Evolutionary conservation across 2,113 vertebrate genomes (phyloP).

Genomic region (Ophiodon elongatus): DNA sequence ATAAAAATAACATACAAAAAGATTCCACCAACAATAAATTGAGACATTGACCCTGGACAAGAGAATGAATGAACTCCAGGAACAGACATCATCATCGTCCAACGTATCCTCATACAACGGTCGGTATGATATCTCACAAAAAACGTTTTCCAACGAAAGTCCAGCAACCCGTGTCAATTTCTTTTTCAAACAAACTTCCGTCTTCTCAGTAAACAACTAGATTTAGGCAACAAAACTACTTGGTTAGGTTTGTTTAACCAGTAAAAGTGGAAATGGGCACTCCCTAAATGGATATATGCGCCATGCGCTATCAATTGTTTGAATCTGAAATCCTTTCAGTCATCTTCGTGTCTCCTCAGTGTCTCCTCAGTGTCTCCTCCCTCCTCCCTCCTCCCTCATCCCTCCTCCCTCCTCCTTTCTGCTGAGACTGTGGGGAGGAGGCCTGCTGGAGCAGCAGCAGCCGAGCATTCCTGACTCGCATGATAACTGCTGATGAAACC

Average conservation of each 20-base stretch:
- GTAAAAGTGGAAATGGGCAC: no score
- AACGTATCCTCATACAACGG: not conserved
- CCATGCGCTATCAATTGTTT: not conserved
- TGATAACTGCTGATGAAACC: conserved; percentile 54
- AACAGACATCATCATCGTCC: not conserved
- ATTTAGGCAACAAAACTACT: no score
- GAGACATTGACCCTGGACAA: not conserved
- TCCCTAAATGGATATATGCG: no score
- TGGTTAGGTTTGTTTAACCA: no score
- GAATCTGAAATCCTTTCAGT: not conserved
- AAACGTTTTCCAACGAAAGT: not conserved
- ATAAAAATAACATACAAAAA: not conserved
- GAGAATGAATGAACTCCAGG: not conserved
- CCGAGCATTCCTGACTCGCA: conserved; percentile 19
- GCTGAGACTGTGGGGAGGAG: not conserved
- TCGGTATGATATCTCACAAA: no score
- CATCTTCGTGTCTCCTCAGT: not conserved
- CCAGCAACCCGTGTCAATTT: not conserved
- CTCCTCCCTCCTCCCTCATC: not conserved
- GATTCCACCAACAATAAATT: not conserved
- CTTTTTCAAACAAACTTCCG: no score
- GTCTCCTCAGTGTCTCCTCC: not conserved
- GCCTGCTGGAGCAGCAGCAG: conserved; percentile 28
- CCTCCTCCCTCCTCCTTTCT: not conserved
- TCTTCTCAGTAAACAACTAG: no score